Evolutionary conservation across 2,797 vertebrate genomes (phyloP).

Genomic region (Enteromius argenteus): DNA sequence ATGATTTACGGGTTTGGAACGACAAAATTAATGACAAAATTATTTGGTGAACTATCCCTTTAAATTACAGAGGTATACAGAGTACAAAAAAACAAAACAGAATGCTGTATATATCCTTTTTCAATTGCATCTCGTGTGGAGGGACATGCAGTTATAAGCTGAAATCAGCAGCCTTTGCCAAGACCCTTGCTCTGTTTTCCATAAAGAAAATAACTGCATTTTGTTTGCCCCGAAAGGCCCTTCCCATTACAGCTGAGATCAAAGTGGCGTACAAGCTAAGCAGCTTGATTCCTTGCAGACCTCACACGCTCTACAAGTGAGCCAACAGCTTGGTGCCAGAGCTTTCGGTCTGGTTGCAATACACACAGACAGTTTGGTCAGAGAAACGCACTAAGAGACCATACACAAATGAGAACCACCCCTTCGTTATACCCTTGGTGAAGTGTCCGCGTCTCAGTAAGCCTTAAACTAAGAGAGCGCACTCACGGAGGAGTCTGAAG

Average conservation of each 20-base stretch:
- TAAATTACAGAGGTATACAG: neutral
- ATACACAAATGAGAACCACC: constrained; percentile 72
- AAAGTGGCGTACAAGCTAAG: constrained; percentile 63
- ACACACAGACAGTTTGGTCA: constrained; percentile 74
- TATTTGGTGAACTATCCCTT: neutral
- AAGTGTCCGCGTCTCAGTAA: constrained; percentile 54
- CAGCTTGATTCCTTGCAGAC: constrained; percentile 66
- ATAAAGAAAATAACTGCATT: constrained; percentile 60
- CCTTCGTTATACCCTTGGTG: constrained; percentile 76
- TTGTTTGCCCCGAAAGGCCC: constrained; percentile 65
- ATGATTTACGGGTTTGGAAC: neutral
- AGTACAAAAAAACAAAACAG: neutral
- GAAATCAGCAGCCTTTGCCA: constrained; percentile 45
- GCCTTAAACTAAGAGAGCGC: neutral
- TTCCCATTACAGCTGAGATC: constrained; percentile 61
- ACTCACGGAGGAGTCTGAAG: neutral
- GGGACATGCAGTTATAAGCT: constrained; percentile 3
- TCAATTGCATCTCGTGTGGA: constrained; percentile 11
- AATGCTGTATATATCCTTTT: neutral
- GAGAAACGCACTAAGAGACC: constrained; percentile 56
- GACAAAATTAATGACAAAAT: neutral
- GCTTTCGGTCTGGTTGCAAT: constrained; percentile 67
- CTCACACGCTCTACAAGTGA: constrained; percentile 69
- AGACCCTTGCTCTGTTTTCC: constrained; percentile 58
- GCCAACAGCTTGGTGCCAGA: constrained; percentile 71